Percentiles rank a stretch among this genome's conserved stretches.
Conservation (phyloP, 2,888 invertebrate genomes). For the Dasypogon diadema region DNA sequence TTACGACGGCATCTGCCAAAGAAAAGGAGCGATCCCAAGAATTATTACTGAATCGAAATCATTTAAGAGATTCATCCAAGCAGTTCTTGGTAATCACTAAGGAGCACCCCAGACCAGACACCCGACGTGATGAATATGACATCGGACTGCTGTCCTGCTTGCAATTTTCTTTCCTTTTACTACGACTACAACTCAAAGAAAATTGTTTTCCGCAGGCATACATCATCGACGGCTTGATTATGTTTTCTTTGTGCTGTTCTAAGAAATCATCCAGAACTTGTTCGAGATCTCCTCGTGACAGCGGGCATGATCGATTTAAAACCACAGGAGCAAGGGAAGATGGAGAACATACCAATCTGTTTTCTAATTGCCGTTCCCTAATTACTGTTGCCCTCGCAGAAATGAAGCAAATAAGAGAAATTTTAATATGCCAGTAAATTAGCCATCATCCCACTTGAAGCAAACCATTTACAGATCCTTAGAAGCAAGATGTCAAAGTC, state of each 20-base stretch:
- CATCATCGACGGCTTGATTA: too few relatives aligned
- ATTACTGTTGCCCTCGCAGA: neutral
- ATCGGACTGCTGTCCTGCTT: neutral
- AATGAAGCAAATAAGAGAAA: neutral
- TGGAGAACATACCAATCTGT: too few relatives aligned
- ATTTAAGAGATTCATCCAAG: neutral
- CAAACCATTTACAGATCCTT: conserved; percentile 35
- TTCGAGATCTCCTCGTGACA: too few relatives aligned
- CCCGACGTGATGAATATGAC: neutral
- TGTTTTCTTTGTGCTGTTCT: too few relatives aligned
- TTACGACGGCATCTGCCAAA: neutral
- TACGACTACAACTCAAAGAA: too few relatives aligned
- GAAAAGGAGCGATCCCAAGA: neutral
- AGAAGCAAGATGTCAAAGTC: conserved; percentile 53
- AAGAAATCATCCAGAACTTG: too few relatives aligned
- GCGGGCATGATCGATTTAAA: too few relatives aligned
- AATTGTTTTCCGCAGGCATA: too few relatives aligned
- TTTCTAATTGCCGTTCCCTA: too few relatives aligned
- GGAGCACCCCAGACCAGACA: neutral
- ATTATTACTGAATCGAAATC: neutral
- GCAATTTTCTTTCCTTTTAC: too few relatives aligned
- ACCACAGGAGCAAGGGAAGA: too few relatives aligned
- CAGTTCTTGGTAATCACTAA: neutral
- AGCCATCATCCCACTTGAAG: conserved; percentile 13
- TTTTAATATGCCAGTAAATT: neutral